These are phyloP conservation scores for Malurus elegans DNA, from an alignment of 2,113 vertebrate species.

Conservation along the genomic window DNA sequence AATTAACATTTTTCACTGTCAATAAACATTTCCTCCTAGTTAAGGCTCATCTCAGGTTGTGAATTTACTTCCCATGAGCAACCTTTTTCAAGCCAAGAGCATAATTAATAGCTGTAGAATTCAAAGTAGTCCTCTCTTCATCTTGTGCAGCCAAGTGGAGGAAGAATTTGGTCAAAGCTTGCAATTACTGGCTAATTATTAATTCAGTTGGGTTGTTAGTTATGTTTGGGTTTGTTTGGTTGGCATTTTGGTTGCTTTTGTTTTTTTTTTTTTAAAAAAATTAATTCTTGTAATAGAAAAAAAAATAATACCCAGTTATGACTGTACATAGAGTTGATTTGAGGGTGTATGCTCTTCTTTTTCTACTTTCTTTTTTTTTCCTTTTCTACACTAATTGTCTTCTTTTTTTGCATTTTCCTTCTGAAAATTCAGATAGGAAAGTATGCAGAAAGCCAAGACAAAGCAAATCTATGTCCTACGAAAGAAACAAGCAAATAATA, in stretches of 20 bases:
- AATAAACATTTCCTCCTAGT: not conserved
- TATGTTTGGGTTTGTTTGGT: not conserved
- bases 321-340: not conserved
- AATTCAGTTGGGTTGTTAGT: not conserved
- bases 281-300: not conserved
- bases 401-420: not conserved
- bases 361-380: accelerated
- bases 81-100: not conserved
- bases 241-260: not conserved
- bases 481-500: not conserved
- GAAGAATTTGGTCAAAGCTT: not conserved
- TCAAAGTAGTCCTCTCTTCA: not conserved
- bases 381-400: not conserved
- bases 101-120: not conserved
- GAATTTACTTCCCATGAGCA: not conserved
- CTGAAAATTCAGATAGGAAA: not conserved
- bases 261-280: not conserved
- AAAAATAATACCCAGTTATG: accelerated
- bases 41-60: not conserved
- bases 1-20: not conserved
- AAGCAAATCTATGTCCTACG: not conserved
- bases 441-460: not conserved
- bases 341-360: accelerated
- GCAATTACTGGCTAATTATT: not conserved
- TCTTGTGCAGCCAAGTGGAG: not conserved